These are phyloP conservation scores for Ascidia mentula DNA, from an alignment of 23 tunicate species.

Conservation along the genomic window DNA sequence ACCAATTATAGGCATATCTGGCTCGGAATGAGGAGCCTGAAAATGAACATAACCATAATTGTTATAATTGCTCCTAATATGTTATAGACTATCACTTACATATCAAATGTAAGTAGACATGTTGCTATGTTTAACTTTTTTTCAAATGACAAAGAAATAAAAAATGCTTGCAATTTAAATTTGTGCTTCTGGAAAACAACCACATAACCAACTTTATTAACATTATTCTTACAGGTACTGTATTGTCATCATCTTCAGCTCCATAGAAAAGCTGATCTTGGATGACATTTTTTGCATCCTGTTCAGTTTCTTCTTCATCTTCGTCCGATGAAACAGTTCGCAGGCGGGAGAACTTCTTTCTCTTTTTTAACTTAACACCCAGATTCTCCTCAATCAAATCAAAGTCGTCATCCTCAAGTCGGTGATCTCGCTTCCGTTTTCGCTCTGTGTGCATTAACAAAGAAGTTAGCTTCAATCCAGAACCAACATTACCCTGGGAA, in stretches of 20 bases:
- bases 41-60: background rate
- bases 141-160: too few relatives aligned
- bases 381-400: constrained; percentile 95
- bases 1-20: constrained; percentile 48
- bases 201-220: too few relatives aligned
- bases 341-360: constrained; percentile 81
- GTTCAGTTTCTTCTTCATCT: constrained; percentile 73
- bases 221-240: too few relatives aligned
- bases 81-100: background rate
- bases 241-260: constrained; percentile 59
- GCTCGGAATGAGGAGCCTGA: constrained; percentile 40
- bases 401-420: constrained; percentile 93
- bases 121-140: background rate
- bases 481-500: background rate
- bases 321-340: constrained; percentile 78
- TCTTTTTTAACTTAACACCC: constrained; percentile 80
- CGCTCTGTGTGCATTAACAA: constrained; percentile 20
- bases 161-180: too few relatives aligned
- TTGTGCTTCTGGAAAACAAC: too few relatives aligned
- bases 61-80: background rate
- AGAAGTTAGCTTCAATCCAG: background rate
- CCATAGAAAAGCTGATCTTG: constrained; percentile 63
- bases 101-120: background rate
- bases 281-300: constrained; percentile 50
- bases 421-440: constrained; percentile 42